These are phyloP conservation scores for Oostethus manadensis DNA, from an alignment of 2,113 vertebrate genomes.

Conservation along the genomic window DNA sequence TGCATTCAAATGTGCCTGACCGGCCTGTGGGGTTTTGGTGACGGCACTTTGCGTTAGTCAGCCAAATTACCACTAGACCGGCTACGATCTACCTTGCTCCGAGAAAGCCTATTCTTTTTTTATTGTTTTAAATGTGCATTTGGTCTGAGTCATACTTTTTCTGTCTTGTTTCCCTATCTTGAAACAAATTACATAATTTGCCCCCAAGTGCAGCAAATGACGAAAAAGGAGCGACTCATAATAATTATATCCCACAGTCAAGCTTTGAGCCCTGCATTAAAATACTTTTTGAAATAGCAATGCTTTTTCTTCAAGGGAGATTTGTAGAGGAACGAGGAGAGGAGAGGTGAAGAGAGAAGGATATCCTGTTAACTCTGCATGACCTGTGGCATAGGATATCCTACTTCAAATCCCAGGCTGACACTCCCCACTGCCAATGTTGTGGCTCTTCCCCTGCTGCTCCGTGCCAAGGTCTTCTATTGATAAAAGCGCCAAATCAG, in stretches of 20 bases:
- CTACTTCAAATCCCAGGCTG: constrained; percentile 40
- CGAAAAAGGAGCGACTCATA: constrained; percentile 20
- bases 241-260: constrained; percentile 21
- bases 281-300: constrained; percentile 8
- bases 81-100: too few relatives aligned
- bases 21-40: too few relatives aligned
- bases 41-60: too few relatives aligned
- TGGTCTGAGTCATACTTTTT: neutral
- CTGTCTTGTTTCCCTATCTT: constrained; percentile 21
- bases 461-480: constrained; percentile 27
- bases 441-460: constrained; percentile 22
- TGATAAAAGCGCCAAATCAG: constrained; percentile 12
- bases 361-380: constrained; percentile 52
- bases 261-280: constrained; percentile 28
- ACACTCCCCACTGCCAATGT: constrained; percentile 34
- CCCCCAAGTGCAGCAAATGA: constrained; percentile 9
- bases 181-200: constrained; percentile 27
- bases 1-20: too few relatives aligned
- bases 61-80: too few relatives aligned
- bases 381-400: constrained; percentile 64
- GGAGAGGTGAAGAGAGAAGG: constrained; percentile 38
- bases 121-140: neutral
- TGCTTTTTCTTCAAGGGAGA: constrained; percentile 8
- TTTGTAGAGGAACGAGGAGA: constrained; percentile 4
- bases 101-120: too few relatives aligned